phyloP scores from a whole-genome alignment of 2,888 invertebrate genomes.

The Sceliomorpha sp. region DNA sequence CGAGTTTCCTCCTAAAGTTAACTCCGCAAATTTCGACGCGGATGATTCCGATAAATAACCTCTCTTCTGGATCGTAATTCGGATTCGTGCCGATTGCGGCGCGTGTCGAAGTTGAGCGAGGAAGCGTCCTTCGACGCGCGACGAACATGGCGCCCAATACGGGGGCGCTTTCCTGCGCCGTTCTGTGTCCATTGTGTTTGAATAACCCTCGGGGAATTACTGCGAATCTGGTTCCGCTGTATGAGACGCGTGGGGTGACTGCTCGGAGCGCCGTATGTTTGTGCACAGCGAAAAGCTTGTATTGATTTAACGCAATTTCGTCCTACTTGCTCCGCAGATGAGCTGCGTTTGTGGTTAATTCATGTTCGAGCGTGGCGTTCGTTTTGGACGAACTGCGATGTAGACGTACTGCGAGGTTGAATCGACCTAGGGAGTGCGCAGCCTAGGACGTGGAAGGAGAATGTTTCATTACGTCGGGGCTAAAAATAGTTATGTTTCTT shows the following conservation, averaged over 20 bases:
- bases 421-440: too few species aligned
- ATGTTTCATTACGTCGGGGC: too few species aligned
- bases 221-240: neutral
- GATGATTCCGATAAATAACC: too few species aligned
- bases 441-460: too few species aligned
- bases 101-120: constrained; percentile 1
- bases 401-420: too few species aligned
- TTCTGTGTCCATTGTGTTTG: constrained; percentile 12
- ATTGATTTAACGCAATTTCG: neutral
- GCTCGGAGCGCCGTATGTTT: neutral
- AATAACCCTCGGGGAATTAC: constrained; percentile 10
- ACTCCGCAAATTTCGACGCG: too few species aligned
- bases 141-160: constrained; percentile 1
- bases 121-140: neutral
- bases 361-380: too few species aligned
- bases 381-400: too few species aligned
- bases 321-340: too few species aligned
- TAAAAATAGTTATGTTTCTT: too few species aligned
- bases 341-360: too few species aligned
- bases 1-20: constrained; percentile 13
- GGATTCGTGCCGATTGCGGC: neutral
- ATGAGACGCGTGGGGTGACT: neutral
- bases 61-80: neutral
- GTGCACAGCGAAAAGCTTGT: neutral
- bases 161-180: neutral